Evolutionary conservation across 2,797 vertebrate species (phyloP).

Genomic region (Melanotaenia maccullochi): DNA sequence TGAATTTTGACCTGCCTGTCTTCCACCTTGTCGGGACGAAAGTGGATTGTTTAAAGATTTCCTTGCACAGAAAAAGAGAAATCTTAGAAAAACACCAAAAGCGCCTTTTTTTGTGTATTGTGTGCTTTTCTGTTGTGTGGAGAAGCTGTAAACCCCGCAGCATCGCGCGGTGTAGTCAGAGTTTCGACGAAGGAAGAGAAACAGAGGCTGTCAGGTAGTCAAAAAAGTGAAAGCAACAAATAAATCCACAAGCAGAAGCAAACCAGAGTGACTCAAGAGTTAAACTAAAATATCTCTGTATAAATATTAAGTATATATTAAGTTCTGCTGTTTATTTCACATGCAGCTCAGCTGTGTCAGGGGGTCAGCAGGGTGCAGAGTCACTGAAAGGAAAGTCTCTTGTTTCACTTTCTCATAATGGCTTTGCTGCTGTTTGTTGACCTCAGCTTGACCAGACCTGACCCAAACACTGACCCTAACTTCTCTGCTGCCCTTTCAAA

Average conservation of each 20-base stretch:
- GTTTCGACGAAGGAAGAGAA: conserved; percentile 16
- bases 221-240: conserved; percentile 40
- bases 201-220: conserved; percentile 3
- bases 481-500: conserved; percentile 20
- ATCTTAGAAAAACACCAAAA: conserved; percentile 34
- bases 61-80: conserved; percentile 18
- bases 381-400: conserved; percentile 48
- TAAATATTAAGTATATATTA: conserved; percentile 29
- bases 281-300: conserved; percentile 3
- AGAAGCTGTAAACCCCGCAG: conserved; percentile 35
- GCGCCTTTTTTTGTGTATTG: neutral
- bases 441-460: conserved; percentile 43
- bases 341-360: conserved; percentile 33
- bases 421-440: conserved; percentile 35
- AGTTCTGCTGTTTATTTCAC: conserved; percentile 42
- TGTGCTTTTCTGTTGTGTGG: conserved; percentile 22
- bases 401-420: conserved; percentile 67
- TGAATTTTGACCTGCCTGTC: conserved; percentile 50
- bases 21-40: conserved; percentile 48
- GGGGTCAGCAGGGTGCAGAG: conserved; percentile 27
- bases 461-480: conserved; percentile 36
- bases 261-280: conserved; percentile 1
- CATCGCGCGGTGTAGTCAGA: conserved; percentile 8
- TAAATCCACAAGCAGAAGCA: conserved; percentile 24
- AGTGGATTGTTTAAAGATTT: conserved; percentile 53